phyloP scores from a whole-genome alignment of 2,113 vertebrate species.

The Pangasianodon gigas region DNA sequence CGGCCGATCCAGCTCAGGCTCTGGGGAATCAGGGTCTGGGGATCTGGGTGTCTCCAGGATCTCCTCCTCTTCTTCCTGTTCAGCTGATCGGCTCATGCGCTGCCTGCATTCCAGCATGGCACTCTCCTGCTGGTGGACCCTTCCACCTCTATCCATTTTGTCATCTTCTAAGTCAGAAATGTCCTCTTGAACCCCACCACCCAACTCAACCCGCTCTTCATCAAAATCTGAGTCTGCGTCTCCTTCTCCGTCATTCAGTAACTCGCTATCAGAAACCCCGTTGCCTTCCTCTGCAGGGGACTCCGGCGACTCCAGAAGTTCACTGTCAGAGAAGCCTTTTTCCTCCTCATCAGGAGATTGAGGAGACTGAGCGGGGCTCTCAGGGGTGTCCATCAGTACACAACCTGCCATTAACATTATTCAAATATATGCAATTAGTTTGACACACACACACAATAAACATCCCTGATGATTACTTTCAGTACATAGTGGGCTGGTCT shows the following conservation, averaged over 20 bases:
- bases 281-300: slow-evolving; percentile 76
- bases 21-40: slow-evolving; percentile 75
- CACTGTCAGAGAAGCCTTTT: slow-evolving; percentile 70
- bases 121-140: slow-evolving; percentile 68
- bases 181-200: slow-evolving; percentile 64
- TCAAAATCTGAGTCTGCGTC: slow-evolving; percentile 59
- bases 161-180: slow-evolving; percentile 76
- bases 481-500: background rate
- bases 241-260: slow-evolving; percentile 65
- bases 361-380: slow-evolving; percentile 88
- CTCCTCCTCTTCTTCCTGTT: slow-evolving; percentile 65
- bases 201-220: slow-evolving; percentile 44
- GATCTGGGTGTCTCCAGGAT: slow-evolving; percentile 80
- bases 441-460: background rate
- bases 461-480: background rate
- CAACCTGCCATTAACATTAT: slow-evolving; percentile 55
- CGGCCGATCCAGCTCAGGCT: slow-evolving; percentile 71
- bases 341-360: slow-evolving; percentile 83
- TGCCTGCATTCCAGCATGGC: slow-evolving; percentile 73
- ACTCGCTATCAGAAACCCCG: slow-evolving; percentile 70
- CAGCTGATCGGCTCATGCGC: slow-evolving; percentile 64
- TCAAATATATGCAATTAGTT: slow-evolving; percentile 9
- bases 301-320: slow-evolving; percentile 74
- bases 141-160: slow-evolving; percentile 69
- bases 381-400: slow-evolving; percentile 86